phyloP scores from a whole-genome alignment of 2,797 vertebrate genomes.

The Eidolon dupreanum region DNA sequence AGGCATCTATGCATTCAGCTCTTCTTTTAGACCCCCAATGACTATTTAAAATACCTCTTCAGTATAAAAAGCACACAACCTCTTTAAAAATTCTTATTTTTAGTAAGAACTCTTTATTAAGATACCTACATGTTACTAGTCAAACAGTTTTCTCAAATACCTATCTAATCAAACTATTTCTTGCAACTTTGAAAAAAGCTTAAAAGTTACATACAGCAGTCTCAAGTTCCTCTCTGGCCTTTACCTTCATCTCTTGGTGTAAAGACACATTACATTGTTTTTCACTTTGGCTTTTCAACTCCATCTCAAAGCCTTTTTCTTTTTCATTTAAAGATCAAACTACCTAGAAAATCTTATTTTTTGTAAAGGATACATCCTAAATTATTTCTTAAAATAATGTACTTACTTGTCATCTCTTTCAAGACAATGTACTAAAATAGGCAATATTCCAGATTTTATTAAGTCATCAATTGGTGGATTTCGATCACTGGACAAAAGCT shows the following conservation, averaged over 20 bases:
- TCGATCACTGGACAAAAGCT: conserved; percentile 98
- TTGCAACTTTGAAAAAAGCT: conserved; percentile 49
- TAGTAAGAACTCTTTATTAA: not conserved
- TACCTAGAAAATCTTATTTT: conserved; percentile 14
- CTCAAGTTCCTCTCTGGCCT: not conserved
- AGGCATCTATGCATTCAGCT: not conserved
- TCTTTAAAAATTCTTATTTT: not conserved
- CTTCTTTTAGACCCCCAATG: not conserved
- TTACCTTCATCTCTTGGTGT: not conserved
- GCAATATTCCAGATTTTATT: conserved; percentile 99
- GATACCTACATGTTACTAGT: not conserved
- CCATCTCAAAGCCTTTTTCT: not conserved
- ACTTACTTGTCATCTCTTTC: conserved; percentile 99
- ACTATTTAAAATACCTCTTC: conserved; percentile 9
- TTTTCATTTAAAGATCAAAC: conserved; percentile 25
- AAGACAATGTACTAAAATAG: conserved; percentile 99
- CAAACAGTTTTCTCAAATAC: conserved; percentile 7
- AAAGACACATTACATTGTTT: not conserved
- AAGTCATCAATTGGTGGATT: conserved; percentile 99
- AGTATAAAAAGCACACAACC: not conserved
- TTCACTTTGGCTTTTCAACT: not conserved
- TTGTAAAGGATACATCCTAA: not conserved
- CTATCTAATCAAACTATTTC: not conserved
- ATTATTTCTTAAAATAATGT: conserved; percentile 15
- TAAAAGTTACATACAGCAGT: conserved; percentile 25